Evolutionary conservation across 2,113 vertebrate genomes (phyloP).

Genomic region (Muntiacus reevesi): DNA sequence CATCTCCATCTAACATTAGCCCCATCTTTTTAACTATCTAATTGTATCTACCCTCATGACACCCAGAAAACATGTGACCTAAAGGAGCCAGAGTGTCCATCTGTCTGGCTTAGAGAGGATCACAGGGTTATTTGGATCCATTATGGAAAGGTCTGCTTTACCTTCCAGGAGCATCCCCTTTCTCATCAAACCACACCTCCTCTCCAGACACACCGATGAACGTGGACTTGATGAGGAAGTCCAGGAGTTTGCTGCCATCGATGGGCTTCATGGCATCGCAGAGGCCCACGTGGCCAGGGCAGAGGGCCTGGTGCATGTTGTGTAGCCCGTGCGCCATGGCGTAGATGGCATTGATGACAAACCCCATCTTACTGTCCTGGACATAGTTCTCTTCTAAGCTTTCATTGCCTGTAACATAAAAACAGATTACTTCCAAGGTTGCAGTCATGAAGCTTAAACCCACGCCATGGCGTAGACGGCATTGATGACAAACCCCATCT

Average conservation of each 20-base stretch:
- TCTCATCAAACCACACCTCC: conserved; percentile 97
- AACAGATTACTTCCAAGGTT: not conserved
- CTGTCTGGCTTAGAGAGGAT: not conserved
- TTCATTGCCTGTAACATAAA: conserved; percentile 87
- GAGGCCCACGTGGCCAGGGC: conserved; percentile 88
- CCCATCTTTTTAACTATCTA: not conserved
- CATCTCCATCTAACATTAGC: not conserved
- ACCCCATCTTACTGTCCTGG: conserved; percentile 99
- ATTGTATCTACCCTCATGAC: not conserved
- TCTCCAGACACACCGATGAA: conserved; percentile 96
- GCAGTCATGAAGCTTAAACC: not conserved
- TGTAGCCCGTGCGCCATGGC: conserved; percentile 98
- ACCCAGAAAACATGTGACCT: not conserved
- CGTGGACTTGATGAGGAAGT: conserved; percentile 94
- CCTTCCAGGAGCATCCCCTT: conserved; percentile 98
- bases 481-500: conserved; percentile 99
- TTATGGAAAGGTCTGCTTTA: conserved; percentile 67
- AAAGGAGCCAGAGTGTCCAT: not conserved
- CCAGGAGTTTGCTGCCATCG: conserved; percentile 95
- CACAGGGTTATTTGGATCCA: not conserved
- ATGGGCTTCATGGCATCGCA: conserved; percentile 98
- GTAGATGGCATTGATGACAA: conserved; percentile 99
- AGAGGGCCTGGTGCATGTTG: conserved; percentile 93
- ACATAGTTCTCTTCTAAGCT: conserved; percentile 96
- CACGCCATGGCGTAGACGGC: conserved; percentile 97